Base-by-base conservation (phyloP, 2,113 vertebrate genomes). In the Myotis lucifugus region DNA sequence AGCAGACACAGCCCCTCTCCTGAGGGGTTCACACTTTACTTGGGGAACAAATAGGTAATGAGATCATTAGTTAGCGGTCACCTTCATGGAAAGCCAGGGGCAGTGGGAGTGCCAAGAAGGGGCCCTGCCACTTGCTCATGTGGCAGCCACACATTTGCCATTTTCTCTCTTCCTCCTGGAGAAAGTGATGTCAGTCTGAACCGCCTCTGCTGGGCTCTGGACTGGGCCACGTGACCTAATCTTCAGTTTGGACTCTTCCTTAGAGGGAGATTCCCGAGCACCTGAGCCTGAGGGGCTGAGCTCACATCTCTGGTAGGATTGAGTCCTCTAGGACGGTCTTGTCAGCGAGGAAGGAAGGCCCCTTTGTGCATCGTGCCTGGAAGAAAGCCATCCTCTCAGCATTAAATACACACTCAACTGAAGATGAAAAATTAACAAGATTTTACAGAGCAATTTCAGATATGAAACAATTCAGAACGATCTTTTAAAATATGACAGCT, bases 401-500 rank as follows among this genome's bases (percentile, higher is more conserved):
- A 54, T 90, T 2, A 1, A 96, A n/a, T 17, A 56, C 4, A 76
- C 78, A 88, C 82, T 95, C 54, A 95, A 91, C 66, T 23, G 66
- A 92, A 78, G 85, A 95, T 91, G 78, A 66, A 78, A 96, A 86
- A 95, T 95, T 52, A 94, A 48, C 37, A 73, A 74, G 74, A 15
- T 79, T 97, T 96, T 92, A 48, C 54, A 64, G 85, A 95, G 32
- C n/a, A 73, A 59, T 97, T 97, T 96, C 84, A 93, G 90, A 56
- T 2, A 14, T 82, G 61, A 96, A 96, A 95, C 88, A 8, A 93
- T 92, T 95, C 93, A 78, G 82, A 90, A 9, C 18, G 29, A 54
- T 97, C 94, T 94, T 96, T 97, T 96, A 52, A 90, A 97, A 97
- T 83, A 91, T 96, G 91, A 84, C 72, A 98, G 94, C 96, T 84